A percentile compares a stretch with the other conserved stretches of the same genome.
Conservation (phyloP, 2,113 vertebrate species). For the Vicugna pacos region DNA sequence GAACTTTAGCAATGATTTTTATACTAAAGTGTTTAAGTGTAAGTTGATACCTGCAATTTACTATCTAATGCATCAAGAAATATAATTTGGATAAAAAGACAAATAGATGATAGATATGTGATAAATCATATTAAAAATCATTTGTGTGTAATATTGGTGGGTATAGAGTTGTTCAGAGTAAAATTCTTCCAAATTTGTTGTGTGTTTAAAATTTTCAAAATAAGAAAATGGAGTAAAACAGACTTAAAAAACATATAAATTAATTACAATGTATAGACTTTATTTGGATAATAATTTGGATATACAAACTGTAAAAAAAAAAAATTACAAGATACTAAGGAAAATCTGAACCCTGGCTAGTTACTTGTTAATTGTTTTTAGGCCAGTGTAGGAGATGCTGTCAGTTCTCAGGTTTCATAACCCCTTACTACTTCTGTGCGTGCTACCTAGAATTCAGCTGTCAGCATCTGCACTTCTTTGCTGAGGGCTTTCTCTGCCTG, state of each 20-base stretch:
- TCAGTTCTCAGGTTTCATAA: neutral
- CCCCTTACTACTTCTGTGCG: neutral
- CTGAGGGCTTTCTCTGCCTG: neutral
- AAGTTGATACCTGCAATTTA: neutral
- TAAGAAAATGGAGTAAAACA: neutral
- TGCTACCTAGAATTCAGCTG: neutral
- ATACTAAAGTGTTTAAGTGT: neutral
- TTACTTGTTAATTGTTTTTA: neutral
- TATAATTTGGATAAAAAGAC: neutral
- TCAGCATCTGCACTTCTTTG: neutral
- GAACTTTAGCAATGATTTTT: neutral
- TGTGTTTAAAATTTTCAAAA: neutral
- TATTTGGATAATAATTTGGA: neutral
- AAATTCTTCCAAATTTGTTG: slow-evolving; percentile 19
- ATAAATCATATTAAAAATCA: neutral
- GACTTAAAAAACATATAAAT: neutral
- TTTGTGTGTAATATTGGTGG: neutral
- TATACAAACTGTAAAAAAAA: neutral
- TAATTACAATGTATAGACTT: neutral
- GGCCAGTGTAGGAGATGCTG: neutral
- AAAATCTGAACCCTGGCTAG: neutral
- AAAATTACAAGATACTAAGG: neutral
- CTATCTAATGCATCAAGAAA: neutral
- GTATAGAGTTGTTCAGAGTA: neutral
- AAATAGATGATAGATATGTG: neutral